Evolutionary conservation across 2,888 invertebrate species (phyloP).

Genomic region (Slavum lentiscoides): DNA sequence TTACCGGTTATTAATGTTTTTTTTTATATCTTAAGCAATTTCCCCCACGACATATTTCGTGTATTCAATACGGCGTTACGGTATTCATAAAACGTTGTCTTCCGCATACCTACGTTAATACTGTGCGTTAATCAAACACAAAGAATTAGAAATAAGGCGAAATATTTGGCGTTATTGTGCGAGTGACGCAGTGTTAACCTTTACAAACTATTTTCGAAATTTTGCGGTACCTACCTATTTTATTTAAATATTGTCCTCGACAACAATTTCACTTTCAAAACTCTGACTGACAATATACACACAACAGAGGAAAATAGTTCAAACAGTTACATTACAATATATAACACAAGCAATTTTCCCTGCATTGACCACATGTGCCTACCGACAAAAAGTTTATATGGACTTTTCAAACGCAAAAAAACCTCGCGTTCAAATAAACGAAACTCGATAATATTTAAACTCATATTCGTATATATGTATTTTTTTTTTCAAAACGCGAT

Average conservation of each 20-base stretch:
- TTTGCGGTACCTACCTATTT: neutral
- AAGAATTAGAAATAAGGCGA: neutral
- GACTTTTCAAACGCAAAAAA: neutral
- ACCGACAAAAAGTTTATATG: neutral
- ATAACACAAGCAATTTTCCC: constrained; percentile 2
- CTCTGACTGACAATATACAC: neutral
- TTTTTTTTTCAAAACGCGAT: too few relatives aligned
- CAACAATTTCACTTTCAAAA: neutral
- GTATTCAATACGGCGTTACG: too few relatives aligned
- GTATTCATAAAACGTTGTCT: too few relatives aligned
- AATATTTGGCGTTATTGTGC: neutral
- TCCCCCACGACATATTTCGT: too few relatives aligned
- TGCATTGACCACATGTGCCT: neutral
- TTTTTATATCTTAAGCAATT: too few relatives aligned
- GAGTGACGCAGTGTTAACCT: neutral
- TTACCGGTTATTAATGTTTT: too few relatives aligned
- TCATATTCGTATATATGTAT: too few relatives aligned
- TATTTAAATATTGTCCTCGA: neutral
- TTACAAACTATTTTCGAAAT: neutral
- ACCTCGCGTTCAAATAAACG: too few relatives aligned
- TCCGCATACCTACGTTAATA: too few relatives aligned
- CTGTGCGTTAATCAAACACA: neutral
- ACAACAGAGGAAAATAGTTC: neutral
- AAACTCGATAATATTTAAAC: too few relatives aligned
- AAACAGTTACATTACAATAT: too few relatives aligned